Evolutionary conservation across 2,113 vertebrate species (phyloP), one percentile per base, ranked within the genome.

Genomic region (Tympanuchus pallidicinctus): DNA sequence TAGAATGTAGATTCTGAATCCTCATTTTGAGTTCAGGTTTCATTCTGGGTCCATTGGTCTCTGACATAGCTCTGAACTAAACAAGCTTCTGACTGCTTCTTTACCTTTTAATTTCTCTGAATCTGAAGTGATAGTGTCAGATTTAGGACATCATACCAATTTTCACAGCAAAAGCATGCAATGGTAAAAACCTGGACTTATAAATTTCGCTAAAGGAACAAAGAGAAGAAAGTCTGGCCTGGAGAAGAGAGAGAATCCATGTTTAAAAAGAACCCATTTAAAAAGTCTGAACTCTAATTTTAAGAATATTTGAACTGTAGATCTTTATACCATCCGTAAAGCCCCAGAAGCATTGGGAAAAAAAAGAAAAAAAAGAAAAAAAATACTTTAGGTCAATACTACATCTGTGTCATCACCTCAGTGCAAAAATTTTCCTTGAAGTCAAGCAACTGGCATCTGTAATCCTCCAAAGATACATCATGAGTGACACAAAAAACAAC

Each of bases 371-470:
- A 19, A 48, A 63, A 76, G 66, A 45, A 10, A 66, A 91, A 82
- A 56, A 73, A 14, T 73, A 32, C n/a, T 86, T 70, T 43, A 70
- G 36, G 63, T 63, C 45, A 86, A 52, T 27, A 24, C 22, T 73
- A 17, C 21, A 8, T 65, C 40, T 52, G 40, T 87, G 24, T 76
- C 43, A 75, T 86, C 50, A 48, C 32, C 80, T 43, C 60, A 40
- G 25, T 47, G 72, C 54, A 54, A 89, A 92, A 77, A 52, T 47
- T 77, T 94, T 95, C n/a, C 61, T 79, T 96, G 84, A 92, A 90
- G n/a, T 77, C 69, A 94, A 76, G 40, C 11, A 92, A 86, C 42
- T 57, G 56, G 54, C 45, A 69, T 42, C 22, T 5, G 4, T 48
- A 73, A 66, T 57, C 56, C 40, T 42, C 56, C 70, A 43, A 77